Percentiles rank a stretch among this genome's conserved stretches.
These are phyloP conservation scores for Galagoides demidoff DNA, from an alignment of 2,797 vertebrate genomes.

Conservation along the genomic window DNA sequence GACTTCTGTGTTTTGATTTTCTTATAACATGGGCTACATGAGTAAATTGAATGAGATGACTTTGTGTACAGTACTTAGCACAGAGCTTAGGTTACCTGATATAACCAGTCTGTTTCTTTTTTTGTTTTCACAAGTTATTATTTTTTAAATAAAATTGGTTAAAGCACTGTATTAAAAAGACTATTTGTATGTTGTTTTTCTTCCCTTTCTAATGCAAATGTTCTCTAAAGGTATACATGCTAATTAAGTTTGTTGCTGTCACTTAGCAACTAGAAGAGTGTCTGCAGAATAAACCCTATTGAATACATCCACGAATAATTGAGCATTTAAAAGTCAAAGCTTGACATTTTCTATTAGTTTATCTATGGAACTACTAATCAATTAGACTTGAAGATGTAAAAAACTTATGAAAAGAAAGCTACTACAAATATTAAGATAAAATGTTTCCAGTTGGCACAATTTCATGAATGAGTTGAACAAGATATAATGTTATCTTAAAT, in stretches of 20 bases:
- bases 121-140: neutral
- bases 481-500: neutral
- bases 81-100: neutral
- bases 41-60: neutral
- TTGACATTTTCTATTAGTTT: neutral
- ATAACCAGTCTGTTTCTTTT: neutral
- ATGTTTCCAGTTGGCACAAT: neutral
- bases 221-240: neutral
- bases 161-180: neutral
- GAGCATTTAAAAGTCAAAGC: neutral
- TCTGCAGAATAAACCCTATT: neutral
- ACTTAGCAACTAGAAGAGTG: neutral
- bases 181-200: neutral
- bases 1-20: neutral
- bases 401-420: conserved; percentile 4
- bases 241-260: neutral
- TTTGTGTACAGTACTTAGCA: neutral
- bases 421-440: neutral
- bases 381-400: conserved; percentile 44
- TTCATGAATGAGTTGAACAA: neutral
- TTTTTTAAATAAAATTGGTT: neutral
- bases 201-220: neutral
- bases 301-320: neutral
- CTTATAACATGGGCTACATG: neutral
- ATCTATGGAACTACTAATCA: neutral